phyloP scores from a whole-genome alignment of 1,140 invertebrate genomes.

The Pogonognathellus flavescens region DNA sequence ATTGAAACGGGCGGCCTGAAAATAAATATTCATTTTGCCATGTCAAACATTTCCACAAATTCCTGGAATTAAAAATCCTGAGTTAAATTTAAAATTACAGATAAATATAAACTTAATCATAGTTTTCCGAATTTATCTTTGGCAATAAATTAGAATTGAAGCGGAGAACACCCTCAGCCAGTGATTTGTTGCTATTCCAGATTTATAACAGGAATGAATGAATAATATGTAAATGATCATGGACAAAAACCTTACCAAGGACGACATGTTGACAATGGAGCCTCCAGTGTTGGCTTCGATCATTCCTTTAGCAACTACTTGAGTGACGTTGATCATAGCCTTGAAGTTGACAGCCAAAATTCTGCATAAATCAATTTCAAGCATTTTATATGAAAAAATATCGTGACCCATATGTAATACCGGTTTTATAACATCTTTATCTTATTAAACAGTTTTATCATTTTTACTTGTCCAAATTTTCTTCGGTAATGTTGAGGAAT shows the following conservation, averaged over 20 bases:
- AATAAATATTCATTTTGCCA: background rate
- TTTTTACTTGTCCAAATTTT: conserved; percentile 76
- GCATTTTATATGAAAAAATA: background rate
- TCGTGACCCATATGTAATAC: background rate
- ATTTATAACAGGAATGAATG: background rate
- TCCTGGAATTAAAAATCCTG: background rate
- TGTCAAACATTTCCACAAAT: background rate
- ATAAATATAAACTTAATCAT: background rate
- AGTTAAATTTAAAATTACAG: background rate
- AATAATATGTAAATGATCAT: too few species aligned
- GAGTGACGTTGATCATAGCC: conserved; percentile 44
- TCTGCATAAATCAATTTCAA: conserved; percentile 3
- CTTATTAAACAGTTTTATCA: background rate
- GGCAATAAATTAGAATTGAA: background rate
- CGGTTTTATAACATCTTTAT: too few species aligned
- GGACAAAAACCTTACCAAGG: conserved; percentile 26
- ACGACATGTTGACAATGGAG: conserved; percentile 53
- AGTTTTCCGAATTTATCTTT: background rate
- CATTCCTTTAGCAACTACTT: conserved; percentile 55
- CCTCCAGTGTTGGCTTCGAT: conserved; percentile 25
- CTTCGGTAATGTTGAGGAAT: conserved; percentile 77
- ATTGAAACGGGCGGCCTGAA: background rate
- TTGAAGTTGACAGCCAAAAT: conserved; percentile 39
- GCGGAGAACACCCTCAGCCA: background rate
- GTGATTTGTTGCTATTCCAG: background rate